These are phyloP conservation scores for Sinopyrophorus schimmeli DNA, from an alignment of 2,888 invertebrate species.

Conservation along the genomic window DNA sequence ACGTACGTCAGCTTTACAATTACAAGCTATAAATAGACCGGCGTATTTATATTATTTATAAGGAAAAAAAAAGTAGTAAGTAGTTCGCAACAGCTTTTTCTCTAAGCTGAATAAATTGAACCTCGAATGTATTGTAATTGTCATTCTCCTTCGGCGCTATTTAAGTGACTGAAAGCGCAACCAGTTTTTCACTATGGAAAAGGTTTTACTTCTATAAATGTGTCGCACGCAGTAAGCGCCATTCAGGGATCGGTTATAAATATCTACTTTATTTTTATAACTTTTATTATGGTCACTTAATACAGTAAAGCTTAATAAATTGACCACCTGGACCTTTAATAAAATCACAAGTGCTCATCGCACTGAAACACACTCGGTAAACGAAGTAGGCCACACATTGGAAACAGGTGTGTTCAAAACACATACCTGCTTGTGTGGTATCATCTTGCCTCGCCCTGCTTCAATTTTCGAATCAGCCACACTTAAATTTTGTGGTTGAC, in stretches of 20 bases:
- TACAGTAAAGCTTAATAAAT: too few species aligned
- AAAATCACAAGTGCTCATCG: neutral
- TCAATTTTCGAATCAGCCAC: too few species aligned
- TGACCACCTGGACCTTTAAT: too few species aligned
- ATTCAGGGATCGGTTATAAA: slow-evolving; percentile 5
- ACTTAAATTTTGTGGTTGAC: too few species aligned
- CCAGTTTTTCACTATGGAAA: slow-evolving; percentile 9
- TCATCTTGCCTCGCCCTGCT: too few species aligned
- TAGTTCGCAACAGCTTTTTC: slow-evolving; percentile 8
- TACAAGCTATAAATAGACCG: slow-evolving; percentile 33
- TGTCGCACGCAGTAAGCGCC: slow-evolving; percentile 15
- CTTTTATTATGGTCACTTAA: too few species aligned
- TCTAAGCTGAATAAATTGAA: slow-evolving; percentile 3
- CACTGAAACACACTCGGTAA: neutral
- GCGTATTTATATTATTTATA: too few species aligned
- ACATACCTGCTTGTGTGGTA: too few species aligned
- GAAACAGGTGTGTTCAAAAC: too few species aligned
- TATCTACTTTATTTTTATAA: too few species aligned
- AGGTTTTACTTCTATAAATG: slow-evolving; percentile 7
- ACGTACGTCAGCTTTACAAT: too few species aligned
- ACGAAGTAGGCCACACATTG: too few species aligned
- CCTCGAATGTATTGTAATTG: slow-evolving; percentile 9
- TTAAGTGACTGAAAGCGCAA: slow-evolving; percentile 12
- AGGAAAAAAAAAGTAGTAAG: slow-evolving; percentile 16
- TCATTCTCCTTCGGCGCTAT: slow-evolving; percentile 11